phyloP scores from a whole-genome alignment of 2,888 invertebrate species.

The Leucoma salicis region DNA sequence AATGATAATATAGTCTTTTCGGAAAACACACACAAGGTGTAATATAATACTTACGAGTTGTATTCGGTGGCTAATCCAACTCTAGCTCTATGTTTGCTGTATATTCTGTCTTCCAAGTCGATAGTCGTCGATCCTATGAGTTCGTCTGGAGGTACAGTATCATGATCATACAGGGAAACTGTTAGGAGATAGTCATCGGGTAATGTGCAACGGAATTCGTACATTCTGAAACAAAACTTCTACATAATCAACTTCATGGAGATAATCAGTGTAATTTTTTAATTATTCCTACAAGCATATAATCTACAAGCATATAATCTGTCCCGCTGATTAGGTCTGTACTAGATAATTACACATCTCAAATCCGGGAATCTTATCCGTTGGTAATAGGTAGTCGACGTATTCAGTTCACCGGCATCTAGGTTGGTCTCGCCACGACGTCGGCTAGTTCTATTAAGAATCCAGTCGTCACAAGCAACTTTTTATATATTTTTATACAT shows the following conservation, averaged over 20 bases:
- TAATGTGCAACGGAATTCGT: conserved; percentile 87
- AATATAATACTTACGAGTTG: conserved; percentile 76
- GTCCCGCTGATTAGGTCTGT: too few species aligned
- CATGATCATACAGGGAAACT: conserved; percentile 89
- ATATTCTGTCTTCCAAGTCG: conserved; percentile 93
- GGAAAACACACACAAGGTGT: neutral
- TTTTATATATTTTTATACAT: too few species aligned
- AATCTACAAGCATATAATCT: too few species aligned
- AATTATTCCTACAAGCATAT: too few species aligned
- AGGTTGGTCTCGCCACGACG: too few species aligned
- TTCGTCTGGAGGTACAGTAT: conserved; percentile 86
- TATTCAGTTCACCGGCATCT: too few species aligned
- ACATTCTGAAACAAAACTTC: conserved; percentile 80
- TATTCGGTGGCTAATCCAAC: conserved; percentile 90
- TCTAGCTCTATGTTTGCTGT: conserved; percentile 88
- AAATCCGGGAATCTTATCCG: too few species aligned
- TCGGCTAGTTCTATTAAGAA: too few species aligned
- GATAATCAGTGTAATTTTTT: too few species aligned
- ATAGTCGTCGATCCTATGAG: conserved; percentile 92
- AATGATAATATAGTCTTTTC: neutral
- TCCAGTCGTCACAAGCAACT: too few species aligned
- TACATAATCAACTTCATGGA: neutral
- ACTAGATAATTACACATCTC: too few species aligned
- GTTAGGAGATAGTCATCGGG: conserved; percentile 89
- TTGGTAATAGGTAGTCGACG: too few species aligned